Percentiles rank a stretch among this genome's conserved stretches.
phyloP scores from a whole-genome alignment of 2,888 invertebrate genomes.

The Eucera pruinosa region DNA sequence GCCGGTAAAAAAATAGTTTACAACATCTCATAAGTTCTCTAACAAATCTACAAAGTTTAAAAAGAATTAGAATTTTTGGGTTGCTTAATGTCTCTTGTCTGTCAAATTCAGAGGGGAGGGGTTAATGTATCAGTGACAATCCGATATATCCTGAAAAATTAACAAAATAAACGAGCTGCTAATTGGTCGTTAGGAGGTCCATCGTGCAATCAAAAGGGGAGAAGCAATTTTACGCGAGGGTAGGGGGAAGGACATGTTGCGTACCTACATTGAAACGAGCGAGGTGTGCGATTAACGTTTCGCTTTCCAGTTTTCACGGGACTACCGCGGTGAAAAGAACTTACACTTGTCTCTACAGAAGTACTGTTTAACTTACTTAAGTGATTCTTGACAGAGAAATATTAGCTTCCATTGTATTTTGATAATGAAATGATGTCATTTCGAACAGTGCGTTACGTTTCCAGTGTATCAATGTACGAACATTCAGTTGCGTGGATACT shows the following conservation, averaged over 20 bases:
- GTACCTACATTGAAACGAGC: conserved; percentile 53
- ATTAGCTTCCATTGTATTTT: neutral
- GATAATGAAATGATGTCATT: neutral
- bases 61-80: no score
- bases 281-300: conserved; percentile 72
- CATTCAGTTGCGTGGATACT: neutral
- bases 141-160: no score
- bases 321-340: conserved; percentile 63
- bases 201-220: conserved; percentile 25
- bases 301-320: conserved; percentile 80
- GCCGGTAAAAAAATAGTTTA: no score
- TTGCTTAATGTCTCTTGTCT: no score
- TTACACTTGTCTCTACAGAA: neutral
- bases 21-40: no score
- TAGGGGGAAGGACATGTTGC: conserved; percentile 69
- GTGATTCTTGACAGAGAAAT: neutral
- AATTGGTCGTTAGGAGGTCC: conserved; percentile 55
- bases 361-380: neutral
- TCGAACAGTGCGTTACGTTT: neutral
- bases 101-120: no score
- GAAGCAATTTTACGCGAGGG: conserved; percentile 47
- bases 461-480: neutral
- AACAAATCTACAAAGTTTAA: no score
- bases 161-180: conserved; percentile 52
- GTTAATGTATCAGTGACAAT: no score